Evolutionary conservation across 2,888 invertebrate genomes (phyloP).

Genomic region (Agrochola circellaris): DNA sequence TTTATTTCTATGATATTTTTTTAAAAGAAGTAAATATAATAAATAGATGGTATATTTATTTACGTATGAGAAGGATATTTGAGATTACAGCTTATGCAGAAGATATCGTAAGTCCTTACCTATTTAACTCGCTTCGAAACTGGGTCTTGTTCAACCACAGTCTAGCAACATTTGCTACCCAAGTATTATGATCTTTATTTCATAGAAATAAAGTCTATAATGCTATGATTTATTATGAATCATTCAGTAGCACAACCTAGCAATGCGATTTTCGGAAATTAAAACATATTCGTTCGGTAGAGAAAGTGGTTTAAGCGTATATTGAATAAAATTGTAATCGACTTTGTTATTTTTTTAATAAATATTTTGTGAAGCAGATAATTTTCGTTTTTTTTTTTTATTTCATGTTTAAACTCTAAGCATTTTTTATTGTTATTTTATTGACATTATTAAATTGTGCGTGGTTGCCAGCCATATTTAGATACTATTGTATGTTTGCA

Average conservation of each 20-base stretch:
- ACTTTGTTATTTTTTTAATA: constrained; percentile 46
- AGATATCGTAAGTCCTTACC: not conserved
- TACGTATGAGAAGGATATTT: not conserved
- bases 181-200: constrained; percentile 51
- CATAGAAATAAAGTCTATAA: constrained; percentile 39
- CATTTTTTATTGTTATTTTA: not conserved
- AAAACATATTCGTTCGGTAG: constrained; percentile 34
- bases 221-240: constrained; percentile 15
- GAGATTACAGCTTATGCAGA: constrained; percentile 18
- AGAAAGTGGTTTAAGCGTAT: constrained; percentile 18
- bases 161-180: constrained; percentile 14
- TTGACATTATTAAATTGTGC: no score
- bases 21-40: not conserved
- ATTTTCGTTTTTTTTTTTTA: constrained; percentile 7
- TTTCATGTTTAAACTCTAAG: no score
- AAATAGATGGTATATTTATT: no score
- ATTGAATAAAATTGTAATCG: constrained; percentile 29
- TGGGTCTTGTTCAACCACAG: constrained; percentile 4
- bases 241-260: not conserved
- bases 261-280: constrained; percentile 13
- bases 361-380: constrained; percentile 24
- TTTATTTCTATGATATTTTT: not conserved
- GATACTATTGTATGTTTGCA: not conserved
- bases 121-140: constrained; percentile 2
- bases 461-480: not conserved